Evolutionary conservation across 92 coral and sea anemone species (phyloP), one percentile per base, ranked within the genome.

Genomic region (Palythoa grandiflora): DNA sequence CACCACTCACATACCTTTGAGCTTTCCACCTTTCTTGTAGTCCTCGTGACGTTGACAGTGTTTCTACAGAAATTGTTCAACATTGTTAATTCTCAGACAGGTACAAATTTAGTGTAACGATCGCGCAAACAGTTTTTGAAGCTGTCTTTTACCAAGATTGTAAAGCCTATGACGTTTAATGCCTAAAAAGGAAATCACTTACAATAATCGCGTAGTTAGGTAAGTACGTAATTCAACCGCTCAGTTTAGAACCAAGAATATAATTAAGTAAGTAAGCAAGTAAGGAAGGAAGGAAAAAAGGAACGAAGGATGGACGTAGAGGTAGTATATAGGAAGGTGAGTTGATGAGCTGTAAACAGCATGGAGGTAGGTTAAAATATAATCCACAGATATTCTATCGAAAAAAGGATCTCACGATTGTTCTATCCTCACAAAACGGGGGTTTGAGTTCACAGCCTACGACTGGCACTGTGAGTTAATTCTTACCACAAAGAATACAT

Each of bases 41-140:
- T 96, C 99, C 75, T 95, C 99, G 77, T 96, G 99, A 71, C 99
- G 93, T 54, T 96, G 93, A 74, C 93, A 90, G 44, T 92, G 89
- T 21, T 51, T 92, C 99, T 96, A 79, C 38, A 77, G 38, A 8
- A 66, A 1, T 44, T 44, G 50, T 44, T 44, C 50, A 3, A 44
- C 50, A 3, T 44, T 44, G 50, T 44, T 44, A 44, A 6, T 44
- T 6, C 50, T n/a, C 6, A 76, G 9, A 53, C 3, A 36, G 68
- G 71, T 39, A 40, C 3, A n/a, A 38, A 75, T 1, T n/a, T 38
- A 6, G 10, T 15, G 13, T 55, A 13, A 8, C 21, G 74, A 87
- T 12, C 19, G 10, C 11, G 10, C 36, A 40, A 40, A 21, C 0
- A 38, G 60, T 39, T 12, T 19, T 12, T 63, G 13, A 10, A 37